Percentiles rank a stretch among this genome's conserved stretches.
Evolutionary conservation across 2,113 vertebrate genomes (phyloP).

Genomic region (Fukomys damarensis): DNA sequence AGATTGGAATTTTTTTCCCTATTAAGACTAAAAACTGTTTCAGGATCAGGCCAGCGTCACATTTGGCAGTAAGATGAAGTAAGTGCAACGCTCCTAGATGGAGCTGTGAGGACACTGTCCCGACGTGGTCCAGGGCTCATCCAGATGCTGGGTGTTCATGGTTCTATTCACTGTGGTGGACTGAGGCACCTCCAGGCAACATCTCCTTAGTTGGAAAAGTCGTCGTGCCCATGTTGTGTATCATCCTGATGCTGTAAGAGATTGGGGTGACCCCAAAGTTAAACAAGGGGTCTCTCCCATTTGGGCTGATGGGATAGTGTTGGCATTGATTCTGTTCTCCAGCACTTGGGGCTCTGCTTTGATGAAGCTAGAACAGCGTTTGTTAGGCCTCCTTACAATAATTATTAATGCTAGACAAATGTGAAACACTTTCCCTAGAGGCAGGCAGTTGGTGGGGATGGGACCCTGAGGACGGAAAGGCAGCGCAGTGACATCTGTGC

Average conservation of each 20-base stretch:
- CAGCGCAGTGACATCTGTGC: no score
- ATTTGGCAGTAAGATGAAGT: background rate
- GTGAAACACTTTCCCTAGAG: background rate
- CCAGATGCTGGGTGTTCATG: background rate
- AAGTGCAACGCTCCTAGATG: background rate
- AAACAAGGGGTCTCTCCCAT: rapidly evolving
- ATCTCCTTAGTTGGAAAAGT: no score
- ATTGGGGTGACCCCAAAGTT: background rate
- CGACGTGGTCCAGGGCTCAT: no score
- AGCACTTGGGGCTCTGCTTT: no score
- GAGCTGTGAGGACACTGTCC: background rate
- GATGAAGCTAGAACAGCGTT: background rate
- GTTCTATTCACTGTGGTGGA: background rate
- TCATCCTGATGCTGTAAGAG: background rate
- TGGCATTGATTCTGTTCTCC: no score
- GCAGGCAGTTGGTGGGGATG: no score
- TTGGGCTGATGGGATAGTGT: no score
- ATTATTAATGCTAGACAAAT: background rate
- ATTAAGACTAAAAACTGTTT: background rate
- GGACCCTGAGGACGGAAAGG: no score
- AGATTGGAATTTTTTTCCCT: background rate
- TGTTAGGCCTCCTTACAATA: background rate
- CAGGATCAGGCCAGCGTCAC: background rate
- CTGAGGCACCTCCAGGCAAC: no score
- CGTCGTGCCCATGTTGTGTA: no score